Conservation (phyloP, 2,797 vertebrate species). For the Tympanoctomys barrerae region DNA sequence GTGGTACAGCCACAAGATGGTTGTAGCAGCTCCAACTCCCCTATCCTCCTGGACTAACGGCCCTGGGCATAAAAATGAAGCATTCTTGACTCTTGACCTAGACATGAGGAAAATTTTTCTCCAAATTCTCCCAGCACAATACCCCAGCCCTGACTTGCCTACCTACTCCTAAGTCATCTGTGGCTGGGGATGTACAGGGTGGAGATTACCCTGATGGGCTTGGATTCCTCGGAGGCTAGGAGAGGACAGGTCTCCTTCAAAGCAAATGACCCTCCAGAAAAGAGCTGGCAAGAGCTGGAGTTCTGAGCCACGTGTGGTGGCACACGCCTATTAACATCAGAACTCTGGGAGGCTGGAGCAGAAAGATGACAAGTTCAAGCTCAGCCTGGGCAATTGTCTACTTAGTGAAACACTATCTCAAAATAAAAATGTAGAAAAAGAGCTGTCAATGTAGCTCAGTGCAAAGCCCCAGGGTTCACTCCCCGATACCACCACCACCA, state of each 20-base stretch:
- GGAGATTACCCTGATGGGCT: not conserved
- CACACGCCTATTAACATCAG: not conserved
- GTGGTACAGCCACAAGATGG: not conserved
- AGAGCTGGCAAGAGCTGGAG: not conserved
- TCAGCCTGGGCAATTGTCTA: not conserved
- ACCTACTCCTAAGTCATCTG: not conserved
- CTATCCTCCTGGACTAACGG: not conserved
- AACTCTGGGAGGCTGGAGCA: not conserved
- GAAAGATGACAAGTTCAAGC: not conserved
- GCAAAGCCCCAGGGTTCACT: not conserved
- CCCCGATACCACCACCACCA: too few species aligned
- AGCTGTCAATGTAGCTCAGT: not conserved
- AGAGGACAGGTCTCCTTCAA: not conserved
- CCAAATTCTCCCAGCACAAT: not conserved
- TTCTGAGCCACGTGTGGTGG: not conserved
- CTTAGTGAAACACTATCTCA: not conserved
- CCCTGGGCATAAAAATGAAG: not conserved
- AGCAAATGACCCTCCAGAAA: not conserved
- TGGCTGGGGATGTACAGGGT: not conserved
- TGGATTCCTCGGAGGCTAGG: not conserved
- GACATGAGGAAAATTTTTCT: not conserved
- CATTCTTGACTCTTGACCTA: not conserved
- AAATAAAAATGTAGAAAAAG: not conserved
- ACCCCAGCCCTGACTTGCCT: not conserved
- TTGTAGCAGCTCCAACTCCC: not conserved